Evolutionary conservation across 2,888 invertebrate species (phyloP), one percentile per base, ranked within the genome.

Genomic region (Oscheius onirici): DNA sequence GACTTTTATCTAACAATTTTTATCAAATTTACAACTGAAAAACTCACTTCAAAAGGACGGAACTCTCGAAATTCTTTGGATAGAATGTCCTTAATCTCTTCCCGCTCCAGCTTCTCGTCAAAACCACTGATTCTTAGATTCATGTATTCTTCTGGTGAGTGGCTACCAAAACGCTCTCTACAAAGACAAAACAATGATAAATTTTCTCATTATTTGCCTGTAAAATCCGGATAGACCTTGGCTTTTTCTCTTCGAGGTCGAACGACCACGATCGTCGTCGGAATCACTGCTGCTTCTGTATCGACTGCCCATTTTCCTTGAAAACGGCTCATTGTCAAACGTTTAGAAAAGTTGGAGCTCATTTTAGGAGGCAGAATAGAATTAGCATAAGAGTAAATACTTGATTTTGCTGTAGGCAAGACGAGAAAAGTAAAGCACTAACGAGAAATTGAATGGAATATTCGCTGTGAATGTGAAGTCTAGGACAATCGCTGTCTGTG

Each of bases 121-220:
- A 87, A 79, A 22, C 84, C 81, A 10, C 84, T 81, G 20, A 87
- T 79, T 0, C 87, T 81, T 44, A 87, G 72, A 69, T 87, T 88
- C 72, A 84, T 65, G 67, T 87, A 87, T 55, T 86, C 85, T 65
- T 87, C 87, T 0, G 87, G 87, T 0, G 86, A 86, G 61, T 86
- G 86, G 26, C 80, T 80, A 44, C 87, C 87, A 71, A 87, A 86
- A 5, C 85, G 76, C 46, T 85, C 81, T 52, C 85, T 80, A 67
- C 72, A 83, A 44, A 13, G 10, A 28, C n/a, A 58, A 28, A 28
- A 28, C 5, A 2, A 41, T 15, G 8, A 5, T 10, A 28, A 20
- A 11, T 3, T 40, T 17, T 40, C 3, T 3, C 11, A 28, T 6
- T 24, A 22, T 20, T 15, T 44, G 57, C 68, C 68, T 68, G 49